Base-by-base conservation (phyloP, 2,797 vertebrate genomes). In the Lycodopsis pacificus region DNA sequence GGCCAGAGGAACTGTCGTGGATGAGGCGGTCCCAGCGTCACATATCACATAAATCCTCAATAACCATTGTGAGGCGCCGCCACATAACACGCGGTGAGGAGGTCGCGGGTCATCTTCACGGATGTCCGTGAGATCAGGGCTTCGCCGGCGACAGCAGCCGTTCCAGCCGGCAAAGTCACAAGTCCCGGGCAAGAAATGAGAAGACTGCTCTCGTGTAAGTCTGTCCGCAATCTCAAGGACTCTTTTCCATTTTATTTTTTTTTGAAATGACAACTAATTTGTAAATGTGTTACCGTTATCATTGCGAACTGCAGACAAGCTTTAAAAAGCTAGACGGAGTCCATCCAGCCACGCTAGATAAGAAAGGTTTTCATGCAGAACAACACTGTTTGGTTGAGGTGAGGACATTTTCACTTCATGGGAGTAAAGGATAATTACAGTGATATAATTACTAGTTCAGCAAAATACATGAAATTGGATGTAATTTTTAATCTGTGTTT, bases 391-490 rank as follows among this genome's bases (percentile, higher is more conserved):
- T 25, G 49, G 49, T n/a, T 12, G n/a, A 22, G 51, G 51, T 53
- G 51, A 53, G 51, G 51, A 59, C 30, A 30, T 59, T 62, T 73
- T 73, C 8, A 51, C 67, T 71, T 71, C 36, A 19, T 2, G 12
- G 46, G n/a, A 51, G n/a, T 36, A 44, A 51, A 59, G 57, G 22
- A 73, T 17, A 76, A 51, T 65, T 44, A 46, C 13, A 34, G 27
- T 36, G 65, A 74, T 44, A 20, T 11, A 64, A 70, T 15, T 30
- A 80, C 40, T 49, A 27, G 3, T 73, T 65, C 40, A 56, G 32
- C 20, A 79, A 76, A 74, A 63, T 3, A 30, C 25, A 32, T 66
- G 38, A 30, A 70, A 68, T 67, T 64, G 44, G 12, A 67, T 65
- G 19, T 63, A 20, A 14, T 40, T 44, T 44, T 44, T 14, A 14